Evolutionary conservation across 2,113 vertebrate genomes (phyloP), one percentile per base, ranked within the genome.

Genomic region (Chaetodon auriga): DNA sequence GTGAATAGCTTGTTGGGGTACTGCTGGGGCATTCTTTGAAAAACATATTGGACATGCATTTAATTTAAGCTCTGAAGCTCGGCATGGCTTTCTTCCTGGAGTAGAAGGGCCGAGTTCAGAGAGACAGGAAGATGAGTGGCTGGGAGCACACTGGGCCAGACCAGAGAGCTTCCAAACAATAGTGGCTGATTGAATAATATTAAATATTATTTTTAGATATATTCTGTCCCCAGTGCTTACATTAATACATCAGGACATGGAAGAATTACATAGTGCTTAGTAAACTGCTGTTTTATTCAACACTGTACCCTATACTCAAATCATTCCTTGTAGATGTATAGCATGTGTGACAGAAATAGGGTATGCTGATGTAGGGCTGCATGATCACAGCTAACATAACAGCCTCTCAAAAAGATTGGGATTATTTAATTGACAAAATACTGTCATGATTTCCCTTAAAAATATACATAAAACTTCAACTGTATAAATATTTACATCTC

Each of bases 1-100:
- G 53, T 78, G 36, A 91, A 90, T 48, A 81, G 72, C 82, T 81
- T 83, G 82, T 88, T 90, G 64, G 66, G 68, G 69, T 85, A 51
- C 68, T 76, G 75, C 78, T 84, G 86, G 1, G 78, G 68, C 72
- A 81, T 87, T 86, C 89, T 92, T 90, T 92, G 77, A 87, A 83
- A 88, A 88, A 87, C 72, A 90, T 74, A 90, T 77, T 87, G 90
- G 83, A 88, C 87, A 87, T 89, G 89, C 68, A 84, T 88, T 93
- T 90, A 78, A 90, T 92, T 87, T 81, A 71, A 85, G 78, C 82
- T 87, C 61, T 80, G 77, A 70, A 80, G 76, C 64, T 86, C 8
- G 4, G 76, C 75, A 43, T 41, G 46, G 54, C 78, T 86, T 78
- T 90, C 35, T 82, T 75, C 36, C 78, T 73, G 35, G 25, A 82